Percentiles rank a stretch among this genome's conserved stretches.
These are phyloP conservation scores for Pinctada fucata DNA, from an alignment of 2,888 invertebrate genomes.

Conservation along the genomic window DNA sequence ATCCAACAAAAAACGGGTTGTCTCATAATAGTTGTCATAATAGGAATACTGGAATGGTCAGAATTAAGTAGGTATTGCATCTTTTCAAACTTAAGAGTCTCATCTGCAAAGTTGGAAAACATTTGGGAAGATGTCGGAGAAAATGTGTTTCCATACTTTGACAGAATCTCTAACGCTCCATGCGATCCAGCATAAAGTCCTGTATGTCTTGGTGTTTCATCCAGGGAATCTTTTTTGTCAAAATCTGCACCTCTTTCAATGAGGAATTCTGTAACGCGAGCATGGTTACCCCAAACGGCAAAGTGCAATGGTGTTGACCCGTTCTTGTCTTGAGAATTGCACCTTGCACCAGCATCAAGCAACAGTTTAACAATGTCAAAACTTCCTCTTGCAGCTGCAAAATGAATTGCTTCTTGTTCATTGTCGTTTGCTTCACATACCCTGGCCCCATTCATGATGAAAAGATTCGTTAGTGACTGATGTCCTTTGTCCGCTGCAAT, in stretches of 20 bases:
- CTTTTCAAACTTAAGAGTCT: constrained; percentile 12
- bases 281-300: constrained; percentile 32
- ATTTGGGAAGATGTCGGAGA: no score
- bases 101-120: constrained; percentile 28
- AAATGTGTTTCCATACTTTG: background rate
- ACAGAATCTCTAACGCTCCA: background rate
- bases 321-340: constrained; percentile 28
- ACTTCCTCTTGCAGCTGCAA: constrained; percentile 18
- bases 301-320: constrained; percentile 38
- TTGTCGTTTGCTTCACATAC: constrained; percentile 3
- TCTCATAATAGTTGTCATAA: no score
- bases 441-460: constrained; percentile 6
- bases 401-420: constrained; percentile 12
- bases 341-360: constrained; percentile 29
- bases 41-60: background rate
- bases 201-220: constrained; percentile 29
- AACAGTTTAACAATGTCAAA: constrained; percentile 21
- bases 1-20: no score
- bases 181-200: constrained; percentile 17
- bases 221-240: constrained; percentile 13
- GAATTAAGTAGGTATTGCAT: constrained; percentile 19
- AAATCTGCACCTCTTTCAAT: constrained; percentile 26
- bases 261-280: constrained; percentile 22
- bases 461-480: constrained; percentile 2
- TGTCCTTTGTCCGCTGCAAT: constrained; percentile 17